Evolutionary conservation across 2,797 vertebrate genomes (phyloP), one percentile per base, ranked within the genome.

Genomic region (Podarcis lilfordi): DNA sequence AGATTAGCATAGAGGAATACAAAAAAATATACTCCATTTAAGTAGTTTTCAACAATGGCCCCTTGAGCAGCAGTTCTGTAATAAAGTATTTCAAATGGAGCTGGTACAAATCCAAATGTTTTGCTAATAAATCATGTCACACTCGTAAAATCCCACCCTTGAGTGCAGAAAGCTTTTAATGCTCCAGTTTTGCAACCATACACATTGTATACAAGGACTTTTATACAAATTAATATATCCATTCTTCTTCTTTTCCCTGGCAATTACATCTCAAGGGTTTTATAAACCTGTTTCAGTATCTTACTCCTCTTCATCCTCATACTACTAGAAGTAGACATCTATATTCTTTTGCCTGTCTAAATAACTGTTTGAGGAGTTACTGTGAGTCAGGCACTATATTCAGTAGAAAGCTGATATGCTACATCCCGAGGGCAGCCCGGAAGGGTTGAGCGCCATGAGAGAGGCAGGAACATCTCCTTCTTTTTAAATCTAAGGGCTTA

Each of bases 41-140:
- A 66, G 69, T 40, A 37, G 55, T 85, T 85, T 85, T 85, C 77
- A 66, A 80, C 69, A 75, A 35, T 74, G 45, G 82, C 25, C 59
- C 69, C 37, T 50, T 85, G 69, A 85, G 59, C 69, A 85, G 69
- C 55, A 74, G 40, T 43, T 89, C 75, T 37, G 23, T 85, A 81
- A 85, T 85, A 85, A 89, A 75, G 61, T 75, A 76, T 85, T 80
- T 80, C 55, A 76, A 66, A 84, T 45, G 37, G 61, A 85, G 40
- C 78, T 68, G 77, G 71, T 85, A 74, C 43, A 76, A 85, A 89
- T 74, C n/a, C 69, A 85, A 89, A 89, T 7, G 5, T 81, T 81
- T 81, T 85, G 69, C 43, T 76, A 89, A 89, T 89, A 85, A 85
- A 81, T 89, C 88, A 85, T 85, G n/a, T 75, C 59, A 68, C 32